Evolutionary conservation across 2,888 invertebrate genomes (phyloP).

Genomic region (Nycteola revayana): DNA sequence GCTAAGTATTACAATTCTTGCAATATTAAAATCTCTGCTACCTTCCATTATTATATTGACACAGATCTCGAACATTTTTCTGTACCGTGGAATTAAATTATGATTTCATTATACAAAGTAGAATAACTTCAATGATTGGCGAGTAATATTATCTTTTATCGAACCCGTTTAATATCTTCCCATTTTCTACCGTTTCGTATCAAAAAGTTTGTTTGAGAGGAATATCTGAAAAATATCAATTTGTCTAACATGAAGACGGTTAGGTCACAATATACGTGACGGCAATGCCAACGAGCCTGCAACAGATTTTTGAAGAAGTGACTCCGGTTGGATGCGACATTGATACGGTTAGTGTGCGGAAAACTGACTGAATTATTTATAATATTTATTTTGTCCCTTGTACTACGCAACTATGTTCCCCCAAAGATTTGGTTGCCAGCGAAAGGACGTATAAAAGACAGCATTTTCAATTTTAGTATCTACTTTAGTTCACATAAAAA

Average conservation of each 20-base stretch:
- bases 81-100: too few species aligned
- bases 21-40: neutral
- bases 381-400: slow-evolving; percentile 20
- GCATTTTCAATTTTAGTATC: too few species aligned
- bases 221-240: slow-evolving; percentile 72
- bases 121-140: slow-evolving; percentile 6
- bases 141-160: slow-evolving; percentile 10
- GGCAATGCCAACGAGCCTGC: slow-evolving; percentile 39
- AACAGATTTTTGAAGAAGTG: slow-evolving; percentile 52
- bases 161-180: slow-evolving; percentile 17
- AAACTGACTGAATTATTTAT: slow-evolving; percentile 29
- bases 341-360: slow-evolving; percentile 37
- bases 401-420: too few species aligned
- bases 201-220: slow-evolving; percentile 46
- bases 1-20: slow-evolving; percentile 3
- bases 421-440: too few species aligned
- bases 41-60: too few species aligned
- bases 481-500: too few species aligned
- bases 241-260: slow-evolving; percentile 62
- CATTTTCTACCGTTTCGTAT: slow-evolving; percentile 21
- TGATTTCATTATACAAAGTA: neutral
- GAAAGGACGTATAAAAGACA: too few species aligned
- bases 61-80: too few species aligned
- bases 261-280: slow-evolving; percentile 54
- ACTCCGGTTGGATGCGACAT: slow-evolving; percentile 39